phyloP scores from a whole-genome alignment of 1,140 invertebrate species.

The Eupristina koningsbergeri region DNA sequence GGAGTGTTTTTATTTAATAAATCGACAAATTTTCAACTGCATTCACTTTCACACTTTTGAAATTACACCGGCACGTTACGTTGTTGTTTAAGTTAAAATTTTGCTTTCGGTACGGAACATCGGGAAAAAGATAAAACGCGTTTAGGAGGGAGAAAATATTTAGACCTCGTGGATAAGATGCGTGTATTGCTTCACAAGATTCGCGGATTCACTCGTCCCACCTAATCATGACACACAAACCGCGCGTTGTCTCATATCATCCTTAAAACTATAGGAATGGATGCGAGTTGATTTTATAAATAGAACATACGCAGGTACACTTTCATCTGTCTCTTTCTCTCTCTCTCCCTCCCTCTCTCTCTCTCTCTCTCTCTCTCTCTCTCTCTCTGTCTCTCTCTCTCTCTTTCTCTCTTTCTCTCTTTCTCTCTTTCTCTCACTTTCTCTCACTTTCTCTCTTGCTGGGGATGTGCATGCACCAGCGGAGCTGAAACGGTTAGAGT shows the following conservation, averaged over 20 bases:
- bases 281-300: conserved; percentile 5
- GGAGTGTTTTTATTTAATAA: too few relatives aligned
- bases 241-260: background rate
- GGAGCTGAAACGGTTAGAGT: background rate
- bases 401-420: background rate
- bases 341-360: background rate
- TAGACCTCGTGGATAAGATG: background rate
- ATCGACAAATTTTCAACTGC: too few relatives aligned
- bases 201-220: background rate
- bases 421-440: too few relatives aligned
- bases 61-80: too few relatives aligned
- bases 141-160: background rate
- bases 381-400: background rate
- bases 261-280: background rate
- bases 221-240: background rate
- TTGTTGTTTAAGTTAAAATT: too few relatives aligned
- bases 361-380: background rate
- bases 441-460: too few relatives aligned
- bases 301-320: background rate
- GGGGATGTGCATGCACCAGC: background rate
- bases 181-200: background rate
- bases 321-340: background rate
- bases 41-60: too few relatives aligned
- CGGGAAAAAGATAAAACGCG: background rate
- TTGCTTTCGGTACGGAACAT: too few relatives aligned